Evolutionary conservation across 2,888 invertebrate species (phyloP).

Genomic region (Philereme transversata): DNA sequence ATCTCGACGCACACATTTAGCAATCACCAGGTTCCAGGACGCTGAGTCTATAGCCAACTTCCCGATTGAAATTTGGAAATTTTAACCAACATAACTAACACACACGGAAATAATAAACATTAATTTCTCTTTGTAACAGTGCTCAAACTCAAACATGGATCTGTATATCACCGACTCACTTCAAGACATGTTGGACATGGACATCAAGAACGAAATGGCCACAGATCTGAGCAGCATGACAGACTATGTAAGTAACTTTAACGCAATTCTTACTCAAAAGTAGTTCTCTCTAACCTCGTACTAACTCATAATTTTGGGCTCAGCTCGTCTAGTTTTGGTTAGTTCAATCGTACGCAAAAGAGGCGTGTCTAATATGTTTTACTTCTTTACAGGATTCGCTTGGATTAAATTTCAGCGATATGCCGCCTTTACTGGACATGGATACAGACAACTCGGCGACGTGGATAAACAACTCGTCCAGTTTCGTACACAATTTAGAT

Average conservation of each 20-base stretch:
- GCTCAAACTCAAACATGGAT: slow-evolving; percentile 84
- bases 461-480: slow-evolving; percentile 85
- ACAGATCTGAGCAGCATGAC: slow-evolving; percentile 89
- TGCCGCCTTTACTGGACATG: slow-evolving; percentile 86
- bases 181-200: slow-evolving; percentile 95
- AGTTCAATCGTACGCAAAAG: too few species aligned
- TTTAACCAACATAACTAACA: too few species aligned
- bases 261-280: too few species aligned
- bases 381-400: slow-evolving; percentile 78
- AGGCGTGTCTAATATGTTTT: neutral
- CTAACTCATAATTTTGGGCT: too few species aligned
- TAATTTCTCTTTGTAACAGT: slow-evolving; percentile 45
- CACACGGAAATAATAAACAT: too few species aligned
- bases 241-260: slow-evolving; percentile 78
- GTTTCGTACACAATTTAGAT: slow-evolving; percentile 87
- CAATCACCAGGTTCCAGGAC: too few species aligned
- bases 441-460: slow-evolving; percentile 86
- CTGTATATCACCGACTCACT: slow-evolving; percentile 88
- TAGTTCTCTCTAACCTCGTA: too few species aligned
- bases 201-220: slow-evolving; percentile 94
- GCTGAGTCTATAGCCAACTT: too few species aligned
- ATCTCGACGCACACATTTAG: too few species aligned
- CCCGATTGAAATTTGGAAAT: too few species aligned
- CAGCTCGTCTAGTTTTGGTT: too few species aligned
- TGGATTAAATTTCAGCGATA: slow-evolving; percentile 85